Conservation (phyloP, 2,888 invertebrate genomes). For the Campopleginae sp. region DNA sequence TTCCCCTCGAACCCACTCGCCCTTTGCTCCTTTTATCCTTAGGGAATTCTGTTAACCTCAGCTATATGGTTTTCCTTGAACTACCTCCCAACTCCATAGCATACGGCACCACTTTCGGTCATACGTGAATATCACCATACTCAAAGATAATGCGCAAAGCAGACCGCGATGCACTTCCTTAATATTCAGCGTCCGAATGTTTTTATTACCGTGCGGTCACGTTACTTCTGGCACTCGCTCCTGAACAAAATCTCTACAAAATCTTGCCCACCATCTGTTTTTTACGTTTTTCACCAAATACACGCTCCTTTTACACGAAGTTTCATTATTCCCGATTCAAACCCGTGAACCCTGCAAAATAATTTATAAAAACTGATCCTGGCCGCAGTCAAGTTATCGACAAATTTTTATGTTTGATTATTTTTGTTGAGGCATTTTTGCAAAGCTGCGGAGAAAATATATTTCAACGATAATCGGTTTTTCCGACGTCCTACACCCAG, state of each 20-base stretch:
- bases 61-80: slow-evolving; percentile 2
- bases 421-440: too few relatives aligned
- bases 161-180: slow-evolving; percentile 41
- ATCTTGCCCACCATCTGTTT: not conserved
- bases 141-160: slow-evolving; percentile 54
- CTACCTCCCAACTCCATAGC: not conserved
- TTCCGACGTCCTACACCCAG: too few relatives aligned
- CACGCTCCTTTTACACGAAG: not conserved
- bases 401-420: too few relatives aligned
- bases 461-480: too few relatives aligned
- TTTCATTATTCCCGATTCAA: not conserved
- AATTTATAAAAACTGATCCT: too few relatives aligned
- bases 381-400: too few relatives aligned
- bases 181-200: slow-evolving; percentile 49
- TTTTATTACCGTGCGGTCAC: slow-evolving; percentile 7
- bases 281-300: not conserved
- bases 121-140: slow-evolving; percentile 44
- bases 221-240: not conserved
- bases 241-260: not conserved
- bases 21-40: slow-evolving; percentile 12
- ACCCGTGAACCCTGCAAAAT: not conserved
- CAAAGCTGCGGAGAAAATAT: too few relatives aligned
- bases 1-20: not conserved
- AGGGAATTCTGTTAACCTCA: not conserved
- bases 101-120: slow-evolving; percentile 39